Conservation (phyloP, 2,888 invertebrate genomes). For the Nineta flava region DNA sequence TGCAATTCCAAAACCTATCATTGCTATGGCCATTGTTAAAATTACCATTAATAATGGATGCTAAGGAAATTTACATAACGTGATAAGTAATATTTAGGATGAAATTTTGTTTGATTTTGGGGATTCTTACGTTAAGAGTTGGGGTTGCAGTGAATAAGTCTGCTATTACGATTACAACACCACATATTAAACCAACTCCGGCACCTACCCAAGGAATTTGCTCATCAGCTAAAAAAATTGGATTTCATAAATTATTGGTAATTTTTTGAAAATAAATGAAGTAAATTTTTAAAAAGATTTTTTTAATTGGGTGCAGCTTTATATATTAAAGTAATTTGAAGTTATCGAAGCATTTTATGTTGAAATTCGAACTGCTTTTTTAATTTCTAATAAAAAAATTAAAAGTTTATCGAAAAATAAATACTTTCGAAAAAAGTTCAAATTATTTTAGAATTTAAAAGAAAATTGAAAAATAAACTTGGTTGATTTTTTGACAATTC, state of each 20-base stretch:
- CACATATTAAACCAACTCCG: slow-evolving; percentile 52
- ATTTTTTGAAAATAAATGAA: slow-evolving; percentile 6
- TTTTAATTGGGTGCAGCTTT: too few species aligned
- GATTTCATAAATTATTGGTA: neutral
- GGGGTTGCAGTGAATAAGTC: slow-evolving; percentile 51
- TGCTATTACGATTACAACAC: slow-evolving; percentile 49
- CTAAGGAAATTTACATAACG: slow-evolving; percentile 27
- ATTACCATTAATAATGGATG: slow-evolving; percentile 57
- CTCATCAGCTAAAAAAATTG: slow-evolving; percentile 39
- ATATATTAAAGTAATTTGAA: too few species aligned
- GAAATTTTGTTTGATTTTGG: slow-evolving; percentile 8
- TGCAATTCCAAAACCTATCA: slow-evolving; percentile 49
- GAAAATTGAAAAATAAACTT: too few species aligned
- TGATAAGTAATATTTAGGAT: too few species aligned
- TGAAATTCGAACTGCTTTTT: too few species aligned
- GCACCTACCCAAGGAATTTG: slow-evolving; percentile 62
- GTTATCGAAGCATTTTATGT: too few species aligned
- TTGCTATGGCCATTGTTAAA: slow-evolving; percentile 47
- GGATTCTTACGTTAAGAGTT: slow-evolving; percentile 38
- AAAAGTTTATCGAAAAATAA: too few species aligned
- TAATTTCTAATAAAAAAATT: too few species aligned
- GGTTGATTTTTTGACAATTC: too few species aligned
- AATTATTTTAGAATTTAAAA: too few species aligned
- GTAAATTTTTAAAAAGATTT: slow-evolving; percentile 4
- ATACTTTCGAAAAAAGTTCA: too few species aligned